Base-by-base conservation (phyloP, 2,113 vertebrate species). In the Damaliscus lunatus region DNA sequence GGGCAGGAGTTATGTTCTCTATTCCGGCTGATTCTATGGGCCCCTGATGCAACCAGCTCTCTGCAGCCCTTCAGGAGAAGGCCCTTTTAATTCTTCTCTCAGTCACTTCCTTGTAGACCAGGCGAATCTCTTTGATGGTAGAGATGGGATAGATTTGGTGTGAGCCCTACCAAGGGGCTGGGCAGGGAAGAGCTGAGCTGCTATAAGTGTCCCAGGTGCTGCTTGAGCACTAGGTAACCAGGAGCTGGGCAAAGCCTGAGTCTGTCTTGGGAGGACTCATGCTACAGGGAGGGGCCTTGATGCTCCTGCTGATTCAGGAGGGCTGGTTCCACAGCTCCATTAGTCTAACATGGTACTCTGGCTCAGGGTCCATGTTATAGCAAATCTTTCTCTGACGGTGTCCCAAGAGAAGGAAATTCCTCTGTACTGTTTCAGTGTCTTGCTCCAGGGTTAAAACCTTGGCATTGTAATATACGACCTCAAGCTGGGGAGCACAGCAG, bases 271-370 rank as follows among this genome's bases (percentile, higher is more conserved):
- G 27, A 57, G 29, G 43, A 16, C 31, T n/a, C 11, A 23, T 4
- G n/a, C 46, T 36, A 10, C 19, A 21, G 2, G 27, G 57, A 62
- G 46, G 27, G 19, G 15, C 15, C 11, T 5, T 23, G n/a, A 3
- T 25, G 2, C 33, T 55, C 19, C 4, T 17, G 31, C 16, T 82
- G 31, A 59, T 12, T 7, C 43, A 0, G 0, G 48, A 89, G n/a
- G 23, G 31, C 55, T 43, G 36, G 25, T 10, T 14, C 15, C n/a
- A 21, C 23, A 19, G 25, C n/a, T n/a, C 3, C 9, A 16, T 64
- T 6, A 3, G 11, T 5, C 27, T 27, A n/a, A 13, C 9, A 4
- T 0, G 2, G 31, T 17, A 12, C 36, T 88, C 5, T 36, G 71
- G 27, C 23, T 53, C 33, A 88, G 59, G 2, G 40, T 27, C 21